These are phyloP conservation scores for Aphelinus atriplicis DNA, from an alignment of 1,140 invertebrate species.

Conservation along the genomic window DNA sequence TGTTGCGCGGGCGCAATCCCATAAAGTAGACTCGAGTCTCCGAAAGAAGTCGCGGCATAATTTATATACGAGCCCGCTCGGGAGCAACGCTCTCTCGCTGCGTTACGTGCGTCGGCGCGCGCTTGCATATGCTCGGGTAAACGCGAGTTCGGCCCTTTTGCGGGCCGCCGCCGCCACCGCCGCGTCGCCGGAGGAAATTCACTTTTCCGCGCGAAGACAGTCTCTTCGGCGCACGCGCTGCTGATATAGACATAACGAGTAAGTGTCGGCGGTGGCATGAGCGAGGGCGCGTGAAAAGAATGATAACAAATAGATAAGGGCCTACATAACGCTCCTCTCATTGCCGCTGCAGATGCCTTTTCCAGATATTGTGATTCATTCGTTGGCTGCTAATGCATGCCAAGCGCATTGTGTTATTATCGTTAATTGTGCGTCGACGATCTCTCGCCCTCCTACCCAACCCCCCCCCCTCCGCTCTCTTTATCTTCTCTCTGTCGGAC, in stretches of 20 bases:
- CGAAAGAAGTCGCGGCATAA: conserved; percentile 64
- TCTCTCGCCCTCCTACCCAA: too few relatives aligned
- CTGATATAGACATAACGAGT: conserved; percentile 10
- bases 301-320: background rate
- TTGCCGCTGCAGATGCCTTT: background rate
- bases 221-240: background rate
- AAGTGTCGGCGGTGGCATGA: background rate
- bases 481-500: background rate
- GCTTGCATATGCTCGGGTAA: conserved; percentile 40
- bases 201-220: too few relatives aligned
- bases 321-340: background rate
- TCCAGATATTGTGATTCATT: conserved; percentile 19
- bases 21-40: conserved; percentile 47
- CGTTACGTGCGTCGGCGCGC: conserved; percentile 42
- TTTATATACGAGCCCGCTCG: conserved; percentile 51
- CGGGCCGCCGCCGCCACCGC: too few relatives aligned
- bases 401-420: conserved; percentile 8
- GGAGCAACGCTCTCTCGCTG: conserved; percentile 62
- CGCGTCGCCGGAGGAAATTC: too few relatives aligned
- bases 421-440: background rate
- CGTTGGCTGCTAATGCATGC: conserved; percentile 1
- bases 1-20: conserved; percentile 51
- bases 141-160: conserved; percentile 38
- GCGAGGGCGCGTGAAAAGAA: too few relatives aligned
- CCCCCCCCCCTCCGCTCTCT: too few relatives aligned